phyloP scores from a whole-genome alignment of 2,888 invertebrate species.

The Pyrochroa serraticornis region DNA sequence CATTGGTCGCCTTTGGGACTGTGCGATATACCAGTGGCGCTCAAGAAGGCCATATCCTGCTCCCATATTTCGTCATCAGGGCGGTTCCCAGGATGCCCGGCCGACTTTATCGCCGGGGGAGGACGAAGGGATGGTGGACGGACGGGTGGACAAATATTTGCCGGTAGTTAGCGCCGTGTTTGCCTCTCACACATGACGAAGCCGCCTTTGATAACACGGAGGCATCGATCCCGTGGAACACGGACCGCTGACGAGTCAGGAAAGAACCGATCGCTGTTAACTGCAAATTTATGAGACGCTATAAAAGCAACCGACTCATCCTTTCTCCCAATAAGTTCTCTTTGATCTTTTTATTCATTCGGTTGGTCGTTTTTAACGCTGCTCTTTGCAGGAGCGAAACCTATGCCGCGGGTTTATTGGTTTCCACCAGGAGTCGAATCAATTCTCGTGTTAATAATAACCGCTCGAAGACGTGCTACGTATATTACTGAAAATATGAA shows the following conservation, averaged over 20 bases:
- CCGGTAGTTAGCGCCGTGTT: constrained; percentile 40
- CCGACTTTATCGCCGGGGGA: neutral
- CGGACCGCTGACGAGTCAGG: constrained; percentile 34
- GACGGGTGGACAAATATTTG: constrained; percentile 40
- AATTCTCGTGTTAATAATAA: constrained; percentile 25
- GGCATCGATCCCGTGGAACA: constrained; percentile 19
- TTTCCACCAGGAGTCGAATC: constrained; percentile 23
- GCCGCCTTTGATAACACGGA: constrained; percentile 37
- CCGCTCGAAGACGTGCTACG: constrained; percentile 10
- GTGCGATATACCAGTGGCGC: too few relatives aligned
- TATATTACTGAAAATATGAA: constrained; percentile 9
- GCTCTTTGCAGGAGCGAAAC: constrained; percentile 22
- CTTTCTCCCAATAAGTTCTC: constrained; percentile 34
- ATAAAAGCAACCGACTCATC: constrained; percentile 36
- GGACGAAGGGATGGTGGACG: constrained; percentile 14
- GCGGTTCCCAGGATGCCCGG: constrained; percentile 12
- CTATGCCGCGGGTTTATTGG: constrained; percentile 30
- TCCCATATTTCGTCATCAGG: constrained; percentile 8
- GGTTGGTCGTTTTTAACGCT: constrained; percentile 31
- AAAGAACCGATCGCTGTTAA: constrained; percentile 30
- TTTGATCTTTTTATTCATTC: constrained; percentile 39
- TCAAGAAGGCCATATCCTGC: neutral
- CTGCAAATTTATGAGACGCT: constrained; percentile 32
- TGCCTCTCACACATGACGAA: constrained; percentile 40
- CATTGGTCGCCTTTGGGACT: too few relatives aligned